Evolutionary conservation across 2,797 vertebrate species (phyloP), one percentile per base, ranked within the genome.

Genomic region (Labeo calbasu): DNA sequence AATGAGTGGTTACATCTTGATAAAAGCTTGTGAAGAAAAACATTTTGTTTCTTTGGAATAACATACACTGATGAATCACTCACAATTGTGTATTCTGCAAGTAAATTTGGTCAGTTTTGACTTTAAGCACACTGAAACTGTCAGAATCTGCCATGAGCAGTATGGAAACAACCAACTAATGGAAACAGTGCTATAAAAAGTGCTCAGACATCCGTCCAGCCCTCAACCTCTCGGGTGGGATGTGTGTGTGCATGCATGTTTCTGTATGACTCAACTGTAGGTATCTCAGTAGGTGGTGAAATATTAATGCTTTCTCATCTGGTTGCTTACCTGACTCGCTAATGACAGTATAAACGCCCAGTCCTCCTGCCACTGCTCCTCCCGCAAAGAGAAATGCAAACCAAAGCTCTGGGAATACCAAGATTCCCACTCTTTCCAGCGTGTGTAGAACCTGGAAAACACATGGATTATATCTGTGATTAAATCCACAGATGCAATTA

Each of bases 381-480:
- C 98, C 91, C 97, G 90, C 89, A 99, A 89, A 17, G 98, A 99
- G 92, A 99, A 99, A 89, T 98, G 98, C 92, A 99, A 95, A 89
- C 98, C 98, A 11, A 99, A 99, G 92, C 97, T 99, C 92, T 99
- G 98, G 65, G 98, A 99, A 91, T 99, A 99, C 98, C 97, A 99
- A 0, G 98, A 99, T 87, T 99, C 98, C 98, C 98, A 99, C 90
- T 99, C 98, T 95, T 99, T 99, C 98, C 98, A 99, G 77, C 98
- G 97, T 0, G 96, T 97, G 80, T 98, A 99, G 92, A 99, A 99
- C 98, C 98, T 99, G 79, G 81, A 86, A 88, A 23, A 81, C 48
- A 84, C 23, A 69, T n/a, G 81, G 28, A 66, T 46, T 77, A 73
- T n/a, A 71, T 70, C 68, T 10, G 15, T 57, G 15, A 77, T 73